Evolutionary conservation across 2,797 vertebrate genomes (phyloP).

Genomic region (Rhinogobio ventralis): DNA sequence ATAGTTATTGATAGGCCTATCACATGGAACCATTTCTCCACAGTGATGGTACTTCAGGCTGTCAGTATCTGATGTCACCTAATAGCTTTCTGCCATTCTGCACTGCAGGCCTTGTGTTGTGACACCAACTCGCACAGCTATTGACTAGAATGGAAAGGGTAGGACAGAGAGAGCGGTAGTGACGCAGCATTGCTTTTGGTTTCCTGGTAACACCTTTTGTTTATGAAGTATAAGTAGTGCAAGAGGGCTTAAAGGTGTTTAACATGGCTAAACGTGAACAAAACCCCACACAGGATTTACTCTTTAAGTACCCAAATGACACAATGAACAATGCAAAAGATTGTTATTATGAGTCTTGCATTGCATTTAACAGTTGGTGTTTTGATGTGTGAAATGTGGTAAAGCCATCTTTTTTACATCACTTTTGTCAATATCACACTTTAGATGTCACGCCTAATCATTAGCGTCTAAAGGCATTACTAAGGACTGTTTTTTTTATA

Average conservation of each 20-base stretch:
- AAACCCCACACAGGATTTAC: not conserved
- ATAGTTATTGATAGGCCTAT: not conserved
- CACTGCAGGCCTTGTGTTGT: slow-evolving; percentile 22
- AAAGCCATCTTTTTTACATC: not conserved
- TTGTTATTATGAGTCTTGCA: not conserved
- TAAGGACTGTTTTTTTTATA: not conserved
- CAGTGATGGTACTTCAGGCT: not conserved
- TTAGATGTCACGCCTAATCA: not conserved
- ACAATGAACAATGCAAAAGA: not conserved
- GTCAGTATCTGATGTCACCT: slow-evolving; percentile 56
- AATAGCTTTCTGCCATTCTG: slow-evolving; percentile 65
- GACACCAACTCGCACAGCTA: slow-evolving; percentile 21
- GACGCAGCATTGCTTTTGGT: slow-evolving; percentile 66
- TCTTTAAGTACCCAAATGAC: not conserved
- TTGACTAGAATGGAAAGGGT: slow-evolving; percentile 15
- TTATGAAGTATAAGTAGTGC: slow-evolving; percentile 58
- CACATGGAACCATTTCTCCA: not conserved
- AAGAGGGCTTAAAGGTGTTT: slow-evolving; percentile 19
- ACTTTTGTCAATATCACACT: not conserved
- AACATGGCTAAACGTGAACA: not conserved
- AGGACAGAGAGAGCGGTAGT: slow-evolving; percentile 18
- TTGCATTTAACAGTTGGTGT: not conserved
- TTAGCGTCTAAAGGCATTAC: not conserved
- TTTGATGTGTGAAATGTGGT: not conserved
- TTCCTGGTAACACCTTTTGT: slow-evolving; percentile 70